Evolutionary conservation across 2,797 vertebrate species (phyloP).

Genomic region (Oryzias dopingdopingensis): DNA sequence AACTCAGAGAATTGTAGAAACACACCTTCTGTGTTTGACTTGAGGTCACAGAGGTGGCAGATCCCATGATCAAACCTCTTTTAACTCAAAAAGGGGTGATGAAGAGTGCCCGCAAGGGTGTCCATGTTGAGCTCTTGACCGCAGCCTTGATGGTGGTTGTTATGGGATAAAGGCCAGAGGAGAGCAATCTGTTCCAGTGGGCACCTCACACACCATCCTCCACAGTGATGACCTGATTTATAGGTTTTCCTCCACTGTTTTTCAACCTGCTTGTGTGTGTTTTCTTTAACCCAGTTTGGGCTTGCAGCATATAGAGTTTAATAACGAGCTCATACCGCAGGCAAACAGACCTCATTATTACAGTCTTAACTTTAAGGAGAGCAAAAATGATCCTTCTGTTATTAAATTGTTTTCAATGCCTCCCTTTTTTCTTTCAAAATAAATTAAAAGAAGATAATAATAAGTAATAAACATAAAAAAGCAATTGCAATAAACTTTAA

Average conservation of each 20-base stretch:
- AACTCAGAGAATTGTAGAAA: slow-evolving; percentile 40
- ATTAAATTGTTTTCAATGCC: neutral
- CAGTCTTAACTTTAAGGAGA: slow-evolving; percentile 27
- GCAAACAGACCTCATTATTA: slow-evolving; percentile 43
- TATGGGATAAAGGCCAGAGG: slow-evolving; percentile 57
- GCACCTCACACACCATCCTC: slow-evolving; percentile 48
- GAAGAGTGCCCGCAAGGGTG: slow-evolving; percentile 54
- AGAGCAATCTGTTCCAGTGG: slow-evolving; percentile 57
- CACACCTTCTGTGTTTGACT: slow-evolving; percentile 42
- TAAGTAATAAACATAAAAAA: neutral
- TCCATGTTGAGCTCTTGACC: slow-evolving; percentile 57
- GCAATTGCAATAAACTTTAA: too few relatives aligned
- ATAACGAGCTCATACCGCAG: slow-evolving; percentile 54
- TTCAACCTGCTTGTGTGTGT: slow-evolving; percentile 59
- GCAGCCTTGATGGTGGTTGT: slow-evolving; percentile 59
- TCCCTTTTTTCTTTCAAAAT: neutral
- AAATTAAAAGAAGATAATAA: neutral
- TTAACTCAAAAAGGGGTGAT: slow-evolving; percentile 60
- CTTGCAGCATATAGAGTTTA: slow-evolving; percentile 54
- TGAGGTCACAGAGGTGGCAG: slow-evolving; percentile 22
- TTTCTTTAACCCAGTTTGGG: slow-evolving; percentile 70
- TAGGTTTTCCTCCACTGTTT: slow-evolving; percentile 58
- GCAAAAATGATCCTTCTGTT: slow-evolving; percentile 4
- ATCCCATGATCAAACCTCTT: slow-evolving; percentile 63
- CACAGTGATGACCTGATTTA: slow-evolving; percentile 69